A percentile compares a stretch with the other conserved stretches of the same genome.
Evolutionary conservation across 2,113 vertebrate genomes (phyloP).

Genomic region (Pteronura brasiliensis): DNA sequence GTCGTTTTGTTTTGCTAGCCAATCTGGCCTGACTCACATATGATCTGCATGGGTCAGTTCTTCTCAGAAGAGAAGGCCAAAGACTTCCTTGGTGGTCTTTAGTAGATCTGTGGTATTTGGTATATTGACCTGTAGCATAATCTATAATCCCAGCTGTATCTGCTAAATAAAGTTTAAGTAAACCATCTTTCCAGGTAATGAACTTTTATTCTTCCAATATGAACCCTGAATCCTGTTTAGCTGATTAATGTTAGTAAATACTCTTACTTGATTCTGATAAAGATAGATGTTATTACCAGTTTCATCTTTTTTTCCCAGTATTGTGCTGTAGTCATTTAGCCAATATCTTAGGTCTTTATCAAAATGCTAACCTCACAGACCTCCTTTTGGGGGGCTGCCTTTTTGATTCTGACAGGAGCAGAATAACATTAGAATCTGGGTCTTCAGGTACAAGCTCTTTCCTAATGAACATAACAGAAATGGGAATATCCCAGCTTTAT

Average conservation of each 20-base stretch:
- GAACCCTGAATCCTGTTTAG: neutral
- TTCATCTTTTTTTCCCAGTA: neutral
- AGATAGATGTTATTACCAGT: neutral
- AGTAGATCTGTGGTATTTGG: neutral
- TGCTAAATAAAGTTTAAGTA: neutral
- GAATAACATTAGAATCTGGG: neutral
- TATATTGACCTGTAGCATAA: neutral
- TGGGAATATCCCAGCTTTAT: neutral
- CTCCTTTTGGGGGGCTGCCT: neutral
- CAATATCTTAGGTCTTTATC: neutral
- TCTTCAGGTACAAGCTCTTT: neutral
- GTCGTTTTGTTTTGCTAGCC: neutral
- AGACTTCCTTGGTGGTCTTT: neutral
- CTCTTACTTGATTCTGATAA: neutral
- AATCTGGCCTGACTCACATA: neutral
- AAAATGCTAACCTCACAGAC: neutral
- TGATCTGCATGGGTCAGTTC: neutral
- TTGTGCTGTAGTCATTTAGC: neutral
- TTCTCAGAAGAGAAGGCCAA: neutral
- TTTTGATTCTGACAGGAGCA: neutral
- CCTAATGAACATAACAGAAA: neutral
- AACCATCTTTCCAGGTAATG: neutral
- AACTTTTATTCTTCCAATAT: neutral
- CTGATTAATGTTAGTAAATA: neutral
- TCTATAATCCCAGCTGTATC: neutral